Percentiles rank a stretch among this genome's conserved stretches.
Evolutionary conservation across 2,113 vertebrate species (phyloP).

Genomic region (Otolemur garnettii): DNA sequence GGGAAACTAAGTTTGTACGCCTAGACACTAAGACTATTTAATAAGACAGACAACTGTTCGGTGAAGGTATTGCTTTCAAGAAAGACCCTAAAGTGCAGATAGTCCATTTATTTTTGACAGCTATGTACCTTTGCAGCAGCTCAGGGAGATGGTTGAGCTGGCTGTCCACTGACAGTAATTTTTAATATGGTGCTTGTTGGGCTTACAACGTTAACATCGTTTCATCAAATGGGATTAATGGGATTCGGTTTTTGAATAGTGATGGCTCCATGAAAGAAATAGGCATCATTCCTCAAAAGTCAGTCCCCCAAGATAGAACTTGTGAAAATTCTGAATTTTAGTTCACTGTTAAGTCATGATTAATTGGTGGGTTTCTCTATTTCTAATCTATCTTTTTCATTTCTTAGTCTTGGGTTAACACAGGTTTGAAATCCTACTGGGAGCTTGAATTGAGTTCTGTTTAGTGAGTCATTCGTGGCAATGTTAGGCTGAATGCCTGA

Average conservation of each 20-base stretch:
- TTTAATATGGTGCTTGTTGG: neutral
- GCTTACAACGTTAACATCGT: conserved; percentile 25
- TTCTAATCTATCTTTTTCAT: conserved; percentile 38
- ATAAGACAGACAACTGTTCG: neutral
- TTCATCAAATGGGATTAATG: conserved; percentile 6
- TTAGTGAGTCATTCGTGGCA: neutral
- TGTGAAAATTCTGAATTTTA: conserved; percentile 35
- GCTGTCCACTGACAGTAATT: neutral
- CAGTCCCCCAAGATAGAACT: conserved; percentile 24
- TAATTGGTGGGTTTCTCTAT: conserved; percentile 37
- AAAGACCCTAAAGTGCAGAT: neutral
- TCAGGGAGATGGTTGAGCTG: neutral
- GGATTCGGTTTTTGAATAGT: conserved; percentile 41
- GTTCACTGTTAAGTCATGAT: conserved; percentile 37
- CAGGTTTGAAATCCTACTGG: conserved; percentile 42
- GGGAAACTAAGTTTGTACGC: conserved; percentile 33
- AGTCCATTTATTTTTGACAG: neutral
- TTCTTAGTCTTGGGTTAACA: conserved; percentile 60
- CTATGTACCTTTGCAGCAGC: neutral
- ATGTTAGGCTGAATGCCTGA: neutral
- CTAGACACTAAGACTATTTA: conserved; percentile 27
- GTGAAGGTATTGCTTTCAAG: neutral
- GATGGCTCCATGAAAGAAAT: neutral
- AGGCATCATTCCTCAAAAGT: neutral
- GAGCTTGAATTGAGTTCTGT: neutral